Conservation (phyloP, 2,888 invertebrate genomes). For the Drosophila nigritarsus region DNA sequence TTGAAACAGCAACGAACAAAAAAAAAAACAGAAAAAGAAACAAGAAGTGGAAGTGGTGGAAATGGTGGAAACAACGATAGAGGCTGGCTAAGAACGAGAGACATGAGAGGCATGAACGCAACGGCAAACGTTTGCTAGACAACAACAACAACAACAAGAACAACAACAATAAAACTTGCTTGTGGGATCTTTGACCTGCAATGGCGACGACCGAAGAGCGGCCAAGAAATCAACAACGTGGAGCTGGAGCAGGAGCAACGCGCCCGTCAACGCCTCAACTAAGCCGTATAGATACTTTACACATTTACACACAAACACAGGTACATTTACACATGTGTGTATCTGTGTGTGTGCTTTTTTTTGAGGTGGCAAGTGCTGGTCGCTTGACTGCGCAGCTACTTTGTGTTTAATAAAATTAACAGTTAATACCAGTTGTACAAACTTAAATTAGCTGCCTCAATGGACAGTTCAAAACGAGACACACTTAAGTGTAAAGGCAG, state of each 20-base stretch:
- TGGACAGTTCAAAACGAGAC: constrained; percentile 26
- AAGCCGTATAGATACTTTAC: constrained; percentile 49
- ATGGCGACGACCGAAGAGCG: constrained; percentile 74
- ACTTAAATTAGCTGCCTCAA: constrained; percentile 64
- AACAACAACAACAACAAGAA: constrained; percentile 13
- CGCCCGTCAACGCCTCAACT: constrained; percentile 68
- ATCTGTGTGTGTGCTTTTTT: constrained; percentile 13
- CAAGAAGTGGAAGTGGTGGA: constrained; percentile 65
- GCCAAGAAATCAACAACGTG: constrained; percentile 68
- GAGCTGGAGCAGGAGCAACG: constrained; percentile 67
- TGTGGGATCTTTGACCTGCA: constrained; percentile 84
- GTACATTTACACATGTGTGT: constrained; percentile 6
- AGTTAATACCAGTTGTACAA: constrained; percentile 77
- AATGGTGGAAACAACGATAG: constrained; percentile 63
- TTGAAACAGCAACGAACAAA: constrained; percentile 31
- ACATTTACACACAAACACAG: constrained; percentile 25
- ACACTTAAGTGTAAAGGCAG: constrained; percentile 3
- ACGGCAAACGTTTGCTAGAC: constrained; percentile 71
- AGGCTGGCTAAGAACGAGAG: constrained; percentile 49
- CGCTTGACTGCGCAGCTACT: constrained; percentile 41
- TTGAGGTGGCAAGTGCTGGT: constrained; percentile 59
- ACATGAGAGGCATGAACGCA: constrained; percentile 12
- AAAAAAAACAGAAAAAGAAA: constrained; percentile 18
- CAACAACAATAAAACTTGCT: constrained; percentile 60
- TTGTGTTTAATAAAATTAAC: constrained; percentile 73